Base-by-base conservation (phyloP, 2,113 vertebrate species). In the Dipodomys spectabilis region DNA sequence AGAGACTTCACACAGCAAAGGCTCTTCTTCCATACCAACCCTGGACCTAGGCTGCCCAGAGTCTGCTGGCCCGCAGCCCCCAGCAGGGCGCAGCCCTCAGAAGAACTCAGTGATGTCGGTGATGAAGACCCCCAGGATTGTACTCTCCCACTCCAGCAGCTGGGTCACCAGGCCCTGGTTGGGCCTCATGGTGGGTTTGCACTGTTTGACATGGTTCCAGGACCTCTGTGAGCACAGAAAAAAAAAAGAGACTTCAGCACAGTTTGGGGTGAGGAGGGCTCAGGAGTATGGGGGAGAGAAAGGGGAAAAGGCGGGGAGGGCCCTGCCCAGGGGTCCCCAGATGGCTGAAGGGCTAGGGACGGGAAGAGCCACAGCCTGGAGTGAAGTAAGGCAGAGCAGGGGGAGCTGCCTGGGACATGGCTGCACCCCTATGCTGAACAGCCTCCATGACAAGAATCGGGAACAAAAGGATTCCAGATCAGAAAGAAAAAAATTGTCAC, bases 61-160 rank as follows among this genome's bases (percentile, higher is more conserved):
- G 53, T 57, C 12, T 57, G 4, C 28, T 64, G 4, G 7, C 44
- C 86, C 93, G 45, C 39, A 49, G 57, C 44, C 49, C 79, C 60
- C 72, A 32, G 8, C 5, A 8, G 71, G 35, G 35, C 25, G 1
- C 15, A 57, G 53, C 18, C 22, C 32, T 98, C 97, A 99, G 96
- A 97, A 98, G 9, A 93, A 69, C 0, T 97, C 97, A 2, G 95
- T 96, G 75, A 98, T 49, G 0, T 99, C 97, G 0, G 99, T 99
- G 71, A 96, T 1, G 0, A 18, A 74, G 1, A 12, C 49, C 27
- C 98, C 96, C 0, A 96, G 90, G 85, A 98, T 62, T 10, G 86
- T 87, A 65, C 97, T 86, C 96, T 99, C 99, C 99, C 99, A 99
- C 44, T 98, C 97, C 0, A 97, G 98, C 57, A 99, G 98, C 97